phyloP scores from a whole-genome alignment of 2,113 vertebrate genomes.

The Garra rufa region DNA sequence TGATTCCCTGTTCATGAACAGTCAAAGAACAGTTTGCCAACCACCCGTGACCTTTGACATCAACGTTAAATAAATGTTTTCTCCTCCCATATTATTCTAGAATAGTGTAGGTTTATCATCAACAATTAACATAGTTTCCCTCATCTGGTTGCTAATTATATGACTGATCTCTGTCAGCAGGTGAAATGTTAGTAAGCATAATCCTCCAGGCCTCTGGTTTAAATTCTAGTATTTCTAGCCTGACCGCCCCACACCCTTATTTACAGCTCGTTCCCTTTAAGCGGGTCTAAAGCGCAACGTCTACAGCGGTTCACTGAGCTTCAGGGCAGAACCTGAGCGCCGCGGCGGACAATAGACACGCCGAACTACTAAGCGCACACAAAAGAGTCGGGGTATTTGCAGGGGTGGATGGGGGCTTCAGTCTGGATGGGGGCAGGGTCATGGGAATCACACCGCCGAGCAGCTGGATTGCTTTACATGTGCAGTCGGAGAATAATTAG shows the following conservation, averaged over 20 bases:
- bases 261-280: conserved; percentile 5
- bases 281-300: not conserved
- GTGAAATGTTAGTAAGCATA: not conserved
- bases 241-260: not conserved
- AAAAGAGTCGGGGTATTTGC: conserved; percentile 70
- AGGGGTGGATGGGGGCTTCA: conserved; percentile 67
- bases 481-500: conserved; percentile 76
- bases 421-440: conserved; percentile 70
- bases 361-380: conserved; percentile 77
- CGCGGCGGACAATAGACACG: conserved; percentile 74
- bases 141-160: not conserved
- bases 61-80: not conserved
- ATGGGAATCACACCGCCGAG: conserved; percentile 75
- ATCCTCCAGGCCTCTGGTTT: not conserved
- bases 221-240: not conserved
- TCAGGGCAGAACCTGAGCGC: conserved; percentile 74
- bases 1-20: too few species aligned
- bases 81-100: not conserved
- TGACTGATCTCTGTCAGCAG: not conserved
- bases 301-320: conserved; percentile 60
- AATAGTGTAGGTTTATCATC: too few species aligned
- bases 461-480: conserved; percentile 80
- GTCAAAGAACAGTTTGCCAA: too few species aligned
- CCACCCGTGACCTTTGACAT: not conserved
- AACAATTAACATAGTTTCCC: too few species aligned